Percentiles rank a stretch among this genome's conserved stretches.
Evolutionary conservation across 2,113 vertebrate species (phyloP).

Genomic region (Tragulus kanchil): DNA sequence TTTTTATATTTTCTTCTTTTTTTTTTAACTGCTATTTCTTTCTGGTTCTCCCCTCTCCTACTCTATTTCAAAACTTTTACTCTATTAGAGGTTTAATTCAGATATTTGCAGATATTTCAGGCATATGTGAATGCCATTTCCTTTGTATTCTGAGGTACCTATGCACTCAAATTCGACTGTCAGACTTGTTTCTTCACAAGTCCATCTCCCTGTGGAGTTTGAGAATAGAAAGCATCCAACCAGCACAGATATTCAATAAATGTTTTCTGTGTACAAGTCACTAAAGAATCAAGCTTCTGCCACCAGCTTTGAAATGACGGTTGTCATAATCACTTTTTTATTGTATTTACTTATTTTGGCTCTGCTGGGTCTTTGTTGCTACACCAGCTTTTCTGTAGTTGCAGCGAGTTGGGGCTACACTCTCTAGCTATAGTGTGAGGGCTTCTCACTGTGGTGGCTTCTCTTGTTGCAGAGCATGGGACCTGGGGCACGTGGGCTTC

Average conservation of each 20-base stretch:
- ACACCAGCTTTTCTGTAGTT: too few species aligned
- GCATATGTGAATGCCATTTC: neutral
- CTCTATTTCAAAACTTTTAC: neutral
- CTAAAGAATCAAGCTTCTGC: neutral
- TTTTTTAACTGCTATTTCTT: neutral
- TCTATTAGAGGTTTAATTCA: neutral
- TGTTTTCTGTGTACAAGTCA: neutral
- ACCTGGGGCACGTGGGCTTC: too few species aligned
- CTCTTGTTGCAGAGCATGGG: too few species aligned
- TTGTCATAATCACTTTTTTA: slow-evolving; percentile 25
- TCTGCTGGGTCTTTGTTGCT: too few species aligned
- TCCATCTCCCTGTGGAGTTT: neutral
- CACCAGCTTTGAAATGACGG: neutral
- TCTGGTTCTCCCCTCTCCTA: neutral
- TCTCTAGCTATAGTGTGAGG: too few species aligned
- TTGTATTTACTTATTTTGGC: too few species aligned
- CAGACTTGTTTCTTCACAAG: neutral
- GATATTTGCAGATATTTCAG: neutral
- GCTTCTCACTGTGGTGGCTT: too few species aligned
- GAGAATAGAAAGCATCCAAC: neutral
- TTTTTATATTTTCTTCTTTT: slow-evolving; percentile 5
- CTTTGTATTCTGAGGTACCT: neutral
- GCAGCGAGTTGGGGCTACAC: too few species aligned
- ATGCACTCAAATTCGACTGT: neutral
- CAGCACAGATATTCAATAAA: neutral